Conservation (phyloP, 64 coral and sea anemone species). For the Cladopsammia gracilis region DNA sequence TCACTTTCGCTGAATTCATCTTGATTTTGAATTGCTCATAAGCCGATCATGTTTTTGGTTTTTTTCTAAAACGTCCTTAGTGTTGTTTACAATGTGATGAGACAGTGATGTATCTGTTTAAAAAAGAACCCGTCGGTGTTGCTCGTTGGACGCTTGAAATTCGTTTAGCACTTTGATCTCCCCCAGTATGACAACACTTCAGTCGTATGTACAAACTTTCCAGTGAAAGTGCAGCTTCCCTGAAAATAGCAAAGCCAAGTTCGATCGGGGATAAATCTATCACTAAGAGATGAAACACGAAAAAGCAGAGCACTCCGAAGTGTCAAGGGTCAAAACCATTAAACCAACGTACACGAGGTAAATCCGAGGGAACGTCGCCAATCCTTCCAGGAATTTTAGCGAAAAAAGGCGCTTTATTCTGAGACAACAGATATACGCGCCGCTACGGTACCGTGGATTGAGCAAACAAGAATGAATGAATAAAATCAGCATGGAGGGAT, state of each 20-base stretch:
- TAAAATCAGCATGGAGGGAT: background rate
- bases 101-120: background rate
- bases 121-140: background rate
- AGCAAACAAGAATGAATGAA: background rate
- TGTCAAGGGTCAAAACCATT: slow-evolving; percentile 22
- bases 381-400: background rate
- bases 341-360: background rate
- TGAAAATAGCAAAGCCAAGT: background rate
- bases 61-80: background rate
- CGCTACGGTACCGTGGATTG: too few relatives aligned
- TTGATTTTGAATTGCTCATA: background rate
- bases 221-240: background rate
- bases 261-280: background rate
- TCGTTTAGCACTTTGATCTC: background rate
- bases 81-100: background rate
- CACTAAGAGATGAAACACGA: background rate
- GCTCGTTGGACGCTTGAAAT: background rate
- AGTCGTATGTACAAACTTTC: background rate
- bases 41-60: background rate
- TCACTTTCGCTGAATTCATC: slow-evolving; percentile 23
- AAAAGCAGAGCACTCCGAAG: background rate
- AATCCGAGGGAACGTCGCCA: background rate
- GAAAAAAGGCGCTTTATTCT: background rate
- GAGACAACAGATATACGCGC: background rate
- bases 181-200: background rate